Conservation (phyloP, 1,140 invertebrate species). For the Ceratosolen solmsi region DNA sequence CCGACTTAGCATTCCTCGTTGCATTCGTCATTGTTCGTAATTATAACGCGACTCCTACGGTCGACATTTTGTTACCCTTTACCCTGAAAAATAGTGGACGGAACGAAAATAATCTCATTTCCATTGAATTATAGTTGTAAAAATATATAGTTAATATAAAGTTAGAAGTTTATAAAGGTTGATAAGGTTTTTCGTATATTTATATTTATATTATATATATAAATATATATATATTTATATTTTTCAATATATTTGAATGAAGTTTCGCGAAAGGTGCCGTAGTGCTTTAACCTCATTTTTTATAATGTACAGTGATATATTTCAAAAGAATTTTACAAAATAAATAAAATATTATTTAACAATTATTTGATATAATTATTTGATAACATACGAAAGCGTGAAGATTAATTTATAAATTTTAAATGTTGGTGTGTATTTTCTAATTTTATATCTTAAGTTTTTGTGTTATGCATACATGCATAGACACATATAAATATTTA, state of each 20-base stretch:
- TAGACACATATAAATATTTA: too few species aligned
- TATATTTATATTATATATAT: too few species aligned
- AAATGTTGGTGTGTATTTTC: too few species aligned
- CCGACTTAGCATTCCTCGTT: slow-evolving; percentile 17
- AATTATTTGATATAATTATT: too few species aligned
- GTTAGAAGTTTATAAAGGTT: not conserved
- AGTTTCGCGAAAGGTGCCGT: not conserved
- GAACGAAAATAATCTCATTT: not conserved
- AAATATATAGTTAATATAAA: not conserved
- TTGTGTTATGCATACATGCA: too few species aligned
- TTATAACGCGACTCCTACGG: not conserved
- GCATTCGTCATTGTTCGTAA: too few species aligned
- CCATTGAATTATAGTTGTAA: not conserved
- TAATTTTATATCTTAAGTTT: too few species aligned
- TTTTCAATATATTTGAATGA: not conserved
- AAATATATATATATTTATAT: not conserved
- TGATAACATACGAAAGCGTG: too few species aligned
- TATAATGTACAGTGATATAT: not conserved
- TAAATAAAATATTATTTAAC: not conserved
- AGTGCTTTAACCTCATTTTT: not conserved
- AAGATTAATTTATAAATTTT: too few species aligned
- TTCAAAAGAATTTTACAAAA: not conserved
- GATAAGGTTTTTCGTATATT: not conserved
- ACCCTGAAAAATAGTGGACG: not conserved
- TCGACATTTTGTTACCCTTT: slow-evolving; percentile 18